phyloP scores from a whole-genome alignment of 2,113 vertebrate species.

The Cygnus atratus region DNA sequence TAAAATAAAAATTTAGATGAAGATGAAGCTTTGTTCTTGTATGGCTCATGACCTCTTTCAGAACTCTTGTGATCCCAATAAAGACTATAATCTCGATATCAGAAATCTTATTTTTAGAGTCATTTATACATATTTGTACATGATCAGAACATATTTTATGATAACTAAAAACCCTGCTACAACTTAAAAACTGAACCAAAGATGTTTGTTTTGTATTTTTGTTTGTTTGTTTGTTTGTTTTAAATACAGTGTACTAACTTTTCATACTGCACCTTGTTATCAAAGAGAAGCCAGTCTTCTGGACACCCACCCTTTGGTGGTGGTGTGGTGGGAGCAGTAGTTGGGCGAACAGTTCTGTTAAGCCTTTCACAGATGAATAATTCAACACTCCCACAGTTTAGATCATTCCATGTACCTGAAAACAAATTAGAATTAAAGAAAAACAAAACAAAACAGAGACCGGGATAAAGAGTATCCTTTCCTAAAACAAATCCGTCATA shows the following conservation, averaged over 20 bases:
- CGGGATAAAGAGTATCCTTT: neutral
- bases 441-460: neutral
- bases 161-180: neutral
- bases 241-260: neutral
- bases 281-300: slow-evolving; percentile 83
- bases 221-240: neutral
- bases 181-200: neutral
- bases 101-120: neutral
- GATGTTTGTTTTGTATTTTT: neutral
- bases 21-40: neutral
- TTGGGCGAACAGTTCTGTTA: slow-evolving; percentile 78
- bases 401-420: slow-evolving; percentile 95
- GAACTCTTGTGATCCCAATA: neutral
- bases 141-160: neutral
- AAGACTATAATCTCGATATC: neutral
- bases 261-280: slow-evolving; percentile 81
- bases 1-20: neutral
- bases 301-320: slow-evolving; percentile 81
- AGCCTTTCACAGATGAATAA: slow-evolving; percentile 90
- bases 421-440: neutral
- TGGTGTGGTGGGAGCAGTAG: slow-evolving; percentile 71
- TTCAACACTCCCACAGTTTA: slow-evolving; percentile 87
- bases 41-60: neutral
- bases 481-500: neutral
- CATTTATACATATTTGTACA: neutral